Evolutionary conservation across 1,140 invertebrate genomes (phyloP), one percentile per base, ranked within the genome.

Genomic region (Orchestia grillus): DNA sequence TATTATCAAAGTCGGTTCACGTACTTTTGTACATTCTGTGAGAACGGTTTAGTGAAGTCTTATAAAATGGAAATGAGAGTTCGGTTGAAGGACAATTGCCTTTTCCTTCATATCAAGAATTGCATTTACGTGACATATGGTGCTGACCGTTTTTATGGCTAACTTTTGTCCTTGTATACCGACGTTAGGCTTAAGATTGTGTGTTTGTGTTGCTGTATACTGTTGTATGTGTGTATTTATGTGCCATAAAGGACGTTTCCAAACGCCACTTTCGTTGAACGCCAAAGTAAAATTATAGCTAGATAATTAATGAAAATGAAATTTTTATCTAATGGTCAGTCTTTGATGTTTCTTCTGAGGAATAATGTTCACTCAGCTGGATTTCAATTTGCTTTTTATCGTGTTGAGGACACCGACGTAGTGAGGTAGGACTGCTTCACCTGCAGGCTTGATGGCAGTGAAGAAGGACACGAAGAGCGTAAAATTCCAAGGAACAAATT

Each of bases 181-280:
- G 42, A 90, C 88, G n/a, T 90, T 90, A 90, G 16, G 43, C 43
- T 90, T 90, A 90, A 41, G 62, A 77, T 77, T 15, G 62, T 42
- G 88, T 90, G 88, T 90, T 42, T 90, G 88, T 90, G n/a, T 90
- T 90, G 8, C n/a, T 42, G 43, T 90, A 44, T 41, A 41, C 36
- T 87, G 41, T 90, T 90, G 88, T 90, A 41, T 42, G 41, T 44
- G 88, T 90, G 43, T 90, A 90, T 90, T 90, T 90, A 90, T 90
- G 88, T 90, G 88, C 88, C 88, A 90, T 90, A 44, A 90, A 90
- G 11, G 88, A 44, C 62, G 43, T 90, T 90, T 42, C 88, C 36
- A 42, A 90, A 43, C 88, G 88, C 43, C 88, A 44, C 42, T 90
- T 77, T 77, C 62, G 36, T 77, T 77, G 28, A 77, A 77, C 62